Base-by-base conservation (phyloP, 2,113 vertebrate genomes). In the Clinocottus analis region DNA sequence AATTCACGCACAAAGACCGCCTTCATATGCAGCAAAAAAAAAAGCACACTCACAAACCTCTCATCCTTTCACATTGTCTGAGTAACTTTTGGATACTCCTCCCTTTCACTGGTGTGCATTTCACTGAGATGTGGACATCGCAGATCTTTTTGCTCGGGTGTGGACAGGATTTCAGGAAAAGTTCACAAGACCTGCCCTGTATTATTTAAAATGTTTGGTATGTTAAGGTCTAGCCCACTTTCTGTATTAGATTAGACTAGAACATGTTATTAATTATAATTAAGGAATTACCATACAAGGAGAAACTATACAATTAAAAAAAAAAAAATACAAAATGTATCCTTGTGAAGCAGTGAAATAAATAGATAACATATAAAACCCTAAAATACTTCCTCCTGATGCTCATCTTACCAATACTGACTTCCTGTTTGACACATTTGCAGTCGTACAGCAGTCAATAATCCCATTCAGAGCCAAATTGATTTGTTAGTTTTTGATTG, bases 401-500 rank as follows among this genome's bases (percentile, higher is more conserved):
- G 19, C 19, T 39, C 25, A 3, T 45, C 5, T 35, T 43, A 14
- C 10, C 27, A 14, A n/a, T 21, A n/a, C 55, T 10, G 21, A 35
- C 45, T 33, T 75, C 9, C 9, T 1, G 23, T 62, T 72, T 60
- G 49, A 70, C 31, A 60, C 31, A 51, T 55, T 51, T 83, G 2
- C 78, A 79, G 51, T 65, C 29, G 17, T 59, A 53, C 21, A 31
- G 13, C 5, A 53, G 14, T 72, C 85, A 69, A 74, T 84, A 80
- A 47, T 71, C 27, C 0, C 62, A 51, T 25, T 82, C 71, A 82
- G 62, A 66, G 65, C 29, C 68, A 7, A 29, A 88, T 87, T 72
- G 77, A 90, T 85, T 77, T 72, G 55, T 82, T 76, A 19, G 13
- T 78, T 47, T 83, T 77, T 72, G 47, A 55, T 68, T 62, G 43